phyloP scores from a whole-genome alignment of 23 tunicate species.

The Corella eumyota region DNA sequence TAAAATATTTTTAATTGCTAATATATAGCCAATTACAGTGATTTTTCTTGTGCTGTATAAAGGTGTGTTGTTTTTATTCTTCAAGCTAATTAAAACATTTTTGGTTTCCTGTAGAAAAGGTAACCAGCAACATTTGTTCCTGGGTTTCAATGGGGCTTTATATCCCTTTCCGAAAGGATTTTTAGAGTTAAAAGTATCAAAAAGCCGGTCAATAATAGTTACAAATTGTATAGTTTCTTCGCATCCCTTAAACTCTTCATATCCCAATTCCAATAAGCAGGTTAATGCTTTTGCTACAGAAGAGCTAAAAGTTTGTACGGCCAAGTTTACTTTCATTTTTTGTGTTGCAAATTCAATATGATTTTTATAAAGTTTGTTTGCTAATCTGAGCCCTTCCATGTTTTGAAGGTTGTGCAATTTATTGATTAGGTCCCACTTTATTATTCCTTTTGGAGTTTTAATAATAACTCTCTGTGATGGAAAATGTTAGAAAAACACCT shows the following conservation, averaged over 20 bases:
- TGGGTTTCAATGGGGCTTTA: neutral
- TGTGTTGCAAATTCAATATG: slow-evolving; percentile 1
- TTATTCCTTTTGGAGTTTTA: neutral
- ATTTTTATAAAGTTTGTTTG: neutral
- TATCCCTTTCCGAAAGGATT: neutral
- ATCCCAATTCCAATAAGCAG: neutral
- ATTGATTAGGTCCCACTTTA: neutral
- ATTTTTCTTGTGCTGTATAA: too few species aligned
- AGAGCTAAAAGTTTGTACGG: neutral
- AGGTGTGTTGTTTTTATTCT: too few species aligned
- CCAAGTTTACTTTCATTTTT: neutral
- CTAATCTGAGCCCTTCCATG: neutral
- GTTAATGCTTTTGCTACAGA: neutral
- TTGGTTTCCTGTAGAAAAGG: too few species aligned
- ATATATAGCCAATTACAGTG: too few species aligned
- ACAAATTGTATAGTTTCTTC: neutral
- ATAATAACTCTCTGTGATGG: neutral
- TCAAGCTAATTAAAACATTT: too few species aligned
- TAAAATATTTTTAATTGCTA: too few species aligned
- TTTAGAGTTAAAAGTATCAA: neutral
- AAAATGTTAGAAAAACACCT: neutral
- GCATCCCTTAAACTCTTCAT: neutral
- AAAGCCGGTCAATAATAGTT: neutral
- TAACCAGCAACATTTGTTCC: too few species aligned
- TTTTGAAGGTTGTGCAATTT: neutral